Percentiles rank a stretch among this genome's conserved stretches.
phyloP scores from a whole-genome alignment of 2,113 vertebrate genomes.

The Anoura caudifer region DNA sequence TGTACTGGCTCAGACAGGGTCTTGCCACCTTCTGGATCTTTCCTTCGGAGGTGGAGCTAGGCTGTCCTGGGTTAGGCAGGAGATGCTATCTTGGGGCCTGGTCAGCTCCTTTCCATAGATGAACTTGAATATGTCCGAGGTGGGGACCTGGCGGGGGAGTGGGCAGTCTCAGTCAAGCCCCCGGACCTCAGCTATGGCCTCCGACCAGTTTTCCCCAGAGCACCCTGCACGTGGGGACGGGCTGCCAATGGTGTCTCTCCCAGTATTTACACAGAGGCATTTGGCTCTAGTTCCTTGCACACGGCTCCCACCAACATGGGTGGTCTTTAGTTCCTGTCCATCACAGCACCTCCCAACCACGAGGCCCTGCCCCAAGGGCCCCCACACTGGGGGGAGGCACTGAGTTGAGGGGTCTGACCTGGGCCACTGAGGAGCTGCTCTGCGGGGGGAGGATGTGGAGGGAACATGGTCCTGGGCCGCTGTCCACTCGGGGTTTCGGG shows the following conservation, averaged over 20 bases:
- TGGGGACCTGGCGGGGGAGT: background rate
- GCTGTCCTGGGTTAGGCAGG: background rate
- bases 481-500: background rate
- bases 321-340: background rate
- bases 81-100: background rate
- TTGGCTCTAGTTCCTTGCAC: background rate
- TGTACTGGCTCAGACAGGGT: background rate
- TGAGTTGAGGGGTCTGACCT: background rate
- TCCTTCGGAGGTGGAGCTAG: background rate
- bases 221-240: no score
- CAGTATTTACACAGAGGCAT: accelerated
- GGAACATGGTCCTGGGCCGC: accelerated
- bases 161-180: background rate
- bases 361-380: accelerated
- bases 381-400: no score
- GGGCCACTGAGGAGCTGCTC: background rate
- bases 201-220: background rate
- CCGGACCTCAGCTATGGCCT: background rate
- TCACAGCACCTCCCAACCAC: background rate
- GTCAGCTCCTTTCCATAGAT: background rate
- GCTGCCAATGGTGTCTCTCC: background rate
- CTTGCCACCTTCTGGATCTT: background rate
- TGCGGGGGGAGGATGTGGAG: accelerated
- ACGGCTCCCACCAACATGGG: background rate
- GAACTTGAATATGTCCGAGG: background rate